Conservation (phyloP, 2,113 vertebrate genomes). For the Sorex araneus region DNA sequence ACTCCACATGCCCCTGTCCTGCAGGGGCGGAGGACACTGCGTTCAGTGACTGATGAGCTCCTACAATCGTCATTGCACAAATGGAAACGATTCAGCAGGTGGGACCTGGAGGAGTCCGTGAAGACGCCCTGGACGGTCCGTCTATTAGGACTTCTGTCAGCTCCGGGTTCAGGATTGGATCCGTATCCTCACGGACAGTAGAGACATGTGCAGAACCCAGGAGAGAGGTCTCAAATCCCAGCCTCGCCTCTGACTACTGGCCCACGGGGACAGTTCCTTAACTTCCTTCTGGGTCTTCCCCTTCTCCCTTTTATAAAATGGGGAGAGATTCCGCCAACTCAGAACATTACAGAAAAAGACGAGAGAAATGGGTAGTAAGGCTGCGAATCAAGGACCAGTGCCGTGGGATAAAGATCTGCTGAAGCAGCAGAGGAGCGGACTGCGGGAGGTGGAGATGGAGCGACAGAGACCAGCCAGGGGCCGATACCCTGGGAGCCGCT, state of each 20-base stretch:
- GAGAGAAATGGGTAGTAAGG: not conserved
- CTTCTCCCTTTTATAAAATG: not conserved
- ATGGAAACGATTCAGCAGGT: not conserved
- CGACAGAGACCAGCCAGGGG: not conserved
- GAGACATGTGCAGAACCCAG: not conserved
- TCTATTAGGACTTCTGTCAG: not conserved
- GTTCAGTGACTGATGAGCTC: not conserved
- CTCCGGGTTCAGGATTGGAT: not conserved
- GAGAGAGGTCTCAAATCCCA: not conserved
- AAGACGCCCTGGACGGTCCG: not conserved
- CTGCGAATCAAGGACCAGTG: not conserved
- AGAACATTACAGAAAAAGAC: not conserved
- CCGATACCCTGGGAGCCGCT: not conserved
- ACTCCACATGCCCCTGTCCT: not conserved
- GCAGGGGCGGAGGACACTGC: not conserved
- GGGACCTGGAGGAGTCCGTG: not conserved
- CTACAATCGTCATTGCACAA: not conserved
- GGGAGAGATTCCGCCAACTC: not conserved
- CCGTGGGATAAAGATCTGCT: not conserved
- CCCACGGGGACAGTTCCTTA: not conserved
- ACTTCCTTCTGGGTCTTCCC: not conserved
- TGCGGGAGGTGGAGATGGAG: too few species aligned
- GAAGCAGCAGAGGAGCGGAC: not conserved
- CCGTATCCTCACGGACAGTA: not conserved
- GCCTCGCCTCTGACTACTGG: not conserved